These are phyloP conservation scores for Paramuricea clavata DNA, from an alignment of 92 coral and sea anemone genomes.

Conservation along the genomic window DNA sequence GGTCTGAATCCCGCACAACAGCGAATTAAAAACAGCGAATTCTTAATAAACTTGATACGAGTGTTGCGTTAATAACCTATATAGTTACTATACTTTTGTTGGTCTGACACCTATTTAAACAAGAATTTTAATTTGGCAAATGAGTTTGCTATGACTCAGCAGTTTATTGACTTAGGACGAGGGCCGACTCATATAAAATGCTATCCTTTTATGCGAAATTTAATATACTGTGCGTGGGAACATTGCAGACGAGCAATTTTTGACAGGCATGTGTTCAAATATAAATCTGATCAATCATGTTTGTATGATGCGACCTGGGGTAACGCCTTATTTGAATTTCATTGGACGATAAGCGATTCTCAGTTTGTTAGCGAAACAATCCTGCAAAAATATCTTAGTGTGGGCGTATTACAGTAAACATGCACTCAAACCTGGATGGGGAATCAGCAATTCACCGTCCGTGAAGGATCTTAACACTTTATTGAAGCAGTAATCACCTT, in stretches of 20 bases:
- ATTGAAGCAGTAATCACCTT: too few relatives aligned
- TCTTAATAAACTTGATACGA: too few relatives aligned
- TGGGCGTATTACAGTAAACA: conserved; percentile 3
- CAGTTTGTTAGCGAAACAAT: neutral
- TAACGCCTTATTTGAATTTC: neutral
- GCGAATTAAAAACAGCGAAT: too few relatives aligned
- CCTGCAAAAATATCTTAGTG: neutral
- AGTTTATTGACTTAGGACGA: neutral
- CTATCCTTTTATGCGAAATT: neutral
- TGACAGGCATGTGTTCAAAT: conserved; percentile 18
- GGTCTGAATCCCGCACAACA: too few relatives aligned
- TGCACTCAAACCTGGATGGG: neutral
- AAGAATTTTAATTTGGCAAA: neutral
- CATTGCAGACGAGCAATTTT: neutral
- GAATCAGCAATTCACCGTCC: neutral
- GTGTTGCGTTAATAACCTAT: neutral
- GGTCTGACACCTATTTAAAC: neutral
- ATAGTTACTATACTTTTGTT: neutral
- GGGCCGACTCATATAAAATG: neutral
- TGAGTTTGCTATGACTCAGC: neutral
- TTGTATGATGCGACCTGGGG: neutral
- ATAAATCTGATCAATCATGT: neutral
- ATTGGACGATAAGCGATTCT: neutral
- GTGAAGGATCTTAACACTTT: too few relatives aligned
- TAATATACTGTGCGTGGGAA: conserved; percentile 18